A percentile compares a stretch with the other conserved stretches of the same genome.
These are phyloP conservation scores for Thaleichthys pacificus DNA, from an alignment of 2,797 vertebrate species.

Conservation along the genomic window DNA sequence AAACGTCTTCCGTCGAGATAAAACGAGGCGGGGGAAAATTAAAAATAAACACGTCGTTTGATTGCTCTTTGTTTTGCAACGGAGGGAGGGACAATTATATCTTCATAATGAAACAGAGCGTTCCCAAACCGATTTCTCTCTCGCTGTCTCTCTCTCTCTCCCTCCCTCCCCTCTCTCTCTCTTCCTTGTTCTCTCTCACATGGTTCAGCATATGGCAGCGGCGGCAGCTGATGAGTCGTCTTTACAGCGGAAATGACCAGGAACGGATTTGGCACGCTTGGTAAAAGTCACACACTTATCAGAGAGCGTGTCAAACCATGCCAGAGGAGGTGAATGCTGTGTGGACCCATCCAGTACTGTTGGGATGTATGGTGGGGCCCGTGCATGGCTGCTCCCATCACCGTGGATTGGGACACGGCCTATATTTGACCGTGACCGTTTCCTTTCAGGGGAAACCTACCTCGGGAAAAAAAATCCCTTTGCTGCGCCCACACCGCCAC, in stretches of 20 bases:
- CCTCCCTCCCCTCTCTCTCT: background rate
- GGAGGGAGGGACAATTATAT: constrained; percentile 68
- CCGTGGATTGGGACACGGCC: background rate
- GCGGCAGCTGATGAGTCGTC: constrained; percentile 63
- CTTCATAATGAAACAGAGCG: constrained; percentile 65
- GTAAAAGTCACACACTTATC: constrained; percentile 63
- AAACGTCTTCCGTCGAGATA: constrained; percentile 65
- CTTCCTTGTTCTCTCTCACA: constrained; percentile 18
- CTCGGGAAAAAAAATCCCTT: too few species aligned
- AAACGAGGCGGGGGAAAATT: constrained; percentile 61
- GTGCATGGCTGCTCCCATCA: background rate
- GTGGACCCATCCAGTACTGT: background rate
- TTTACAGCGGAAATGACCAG: constrained; percentile 65
- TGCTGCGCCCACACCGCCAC: too few species aligned
- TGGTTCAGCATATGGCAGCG: constrained; percentile 64
- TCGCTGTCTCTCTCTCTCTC: constrained; percentile 9
- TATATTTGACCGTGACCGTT: background rate
- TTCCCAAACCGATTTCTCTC: constrained; percentile 51
- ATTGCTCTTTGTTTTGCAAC: constrained; percentile 69
- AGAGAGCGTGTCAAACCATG: constrained; percentile 52
- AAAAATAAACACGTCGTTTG: constrained; percentile 67
- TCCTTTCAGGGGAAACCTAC: background rate
- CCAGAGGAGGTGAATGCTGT: background rate
- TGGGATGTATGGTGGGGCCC: background rate
- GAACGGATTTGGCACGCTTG: constrained; percentile 62